Percentiles rank a stretch among this genome's conserved stretches.
Conservation (phyloP, 2,113 vertebrate species). For the Nannospalax galili region DNA sequence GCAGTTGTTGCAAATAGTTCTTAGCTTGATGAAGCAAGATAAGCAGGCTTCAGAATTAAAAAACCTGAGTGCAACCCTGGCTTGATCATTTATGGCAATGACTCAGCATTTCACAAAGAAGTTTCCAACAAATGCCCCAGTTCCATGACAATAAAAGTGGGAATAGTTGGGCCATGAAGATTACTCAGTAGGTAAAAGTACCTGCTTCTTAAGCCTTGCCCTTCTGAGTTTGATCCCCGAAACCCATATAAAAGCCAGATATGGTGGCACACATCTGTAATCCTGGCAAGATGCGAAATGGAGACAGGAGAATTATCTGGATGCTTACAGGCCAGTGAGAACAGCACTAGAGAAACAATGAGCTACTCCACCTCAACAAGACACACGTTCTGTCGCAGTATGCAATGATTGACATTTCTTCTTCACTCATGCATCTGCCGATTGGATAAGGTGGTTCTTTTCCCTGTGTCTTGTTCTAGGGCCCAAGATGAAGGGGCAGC, state of each 20-base stretch:
- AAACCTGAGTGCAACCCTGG: neutral
- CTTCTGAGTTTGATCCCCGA: neutral
- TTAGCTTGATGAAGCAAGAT: neutral
- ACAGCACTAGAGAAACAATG: neutral
- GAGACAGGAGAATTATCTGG: neutral
- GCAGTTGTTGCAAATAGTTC: neutral
- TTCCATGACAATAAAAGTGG: neutral
- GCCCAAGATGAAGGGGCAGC: neutral
- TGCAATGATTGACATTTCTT: neutral
- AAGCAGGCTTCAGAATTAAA: neutral
- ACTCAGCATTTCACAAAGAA: conserved; percentile 8
- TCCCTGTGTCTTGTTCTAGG: neutral
- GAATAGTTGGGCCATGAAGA: neutral
- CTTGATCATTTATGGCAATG: neutral
- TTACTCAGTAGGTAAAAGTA: neutral
- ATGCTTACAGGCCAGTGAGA: neutral
- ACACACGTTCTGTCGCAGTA: too few species aligned
- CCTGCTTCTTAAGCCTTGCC: neutral
- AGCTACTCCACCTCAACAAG: neutral
- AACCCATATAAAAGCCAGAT: neutral
- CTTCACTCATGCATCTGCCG: neutral
- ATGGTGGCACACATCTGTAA: too few species aligned
- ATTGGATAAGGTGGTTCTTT: neutral
- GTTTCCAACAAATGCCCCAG: neutral
- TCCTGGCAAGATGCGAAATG: neutral